These are phyloP conservation scores for Buceros bicornis DNA, from an alignment of 2,797 vertebrate species.

Conservation along the genomic window DNA sequence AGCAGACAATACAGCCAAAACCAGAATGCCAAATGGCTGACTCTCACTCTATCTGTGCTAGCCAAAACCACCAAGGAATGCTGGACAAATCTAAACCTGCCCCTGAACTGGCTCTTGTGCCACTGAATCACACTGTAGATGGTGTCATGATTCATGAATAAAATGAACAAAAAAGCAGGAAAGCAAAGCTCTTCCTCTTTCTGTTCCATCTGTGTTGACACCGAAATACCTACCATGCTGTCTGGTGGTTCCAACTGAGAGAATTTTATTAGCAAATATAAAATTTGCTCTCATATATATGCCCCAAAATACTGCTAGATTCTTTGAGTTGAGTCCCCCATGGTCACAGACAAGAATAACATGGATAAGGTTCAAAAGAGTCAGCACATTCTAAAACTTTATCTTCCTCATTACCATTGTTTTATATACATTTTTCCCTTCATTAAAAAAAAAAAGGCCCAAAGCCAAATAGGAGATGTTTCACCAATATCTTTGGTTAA, in stretches of 20 bases:
- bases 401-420: not conserved
- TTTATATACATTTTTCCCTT: not conserved
- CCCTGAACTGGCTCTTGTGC: not conserved
- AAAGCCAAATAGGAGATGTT: not conserved
- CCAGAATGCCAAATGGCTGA: not conserved
- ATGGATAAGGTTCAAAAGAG: not conserved
- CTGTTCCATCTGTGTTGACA: not conserved
- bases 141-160: not conserved
- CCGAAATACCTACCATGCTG: rapidly evolving
- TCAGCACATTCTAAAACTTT: not conserved
- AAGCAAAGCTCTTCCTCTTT: not conserved
- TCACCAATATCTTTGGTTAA: not conserved
- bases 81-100: not conserved
- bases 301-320: not conserved
- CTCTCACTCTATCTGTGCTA: not conserved
- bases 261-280: not conserved
- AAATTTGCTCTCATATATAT: rapidly evolving
- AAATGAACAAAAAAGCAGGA: not conserved
- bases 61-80: not conserved
- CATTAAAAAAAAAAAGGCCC: not conserved
- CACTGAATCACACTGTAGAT: not conserved
- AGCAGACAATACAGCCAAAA: not conserved
- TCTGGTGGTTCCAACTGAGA: not conserved
- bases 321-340: not conserved
- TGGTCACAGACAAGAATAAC: not conserved